These are phyloP conservation scores for Orthosia cruda DNA, from an alignment of 2,888 invertebrate genomes.

Conservation along the genomic window DNA sequence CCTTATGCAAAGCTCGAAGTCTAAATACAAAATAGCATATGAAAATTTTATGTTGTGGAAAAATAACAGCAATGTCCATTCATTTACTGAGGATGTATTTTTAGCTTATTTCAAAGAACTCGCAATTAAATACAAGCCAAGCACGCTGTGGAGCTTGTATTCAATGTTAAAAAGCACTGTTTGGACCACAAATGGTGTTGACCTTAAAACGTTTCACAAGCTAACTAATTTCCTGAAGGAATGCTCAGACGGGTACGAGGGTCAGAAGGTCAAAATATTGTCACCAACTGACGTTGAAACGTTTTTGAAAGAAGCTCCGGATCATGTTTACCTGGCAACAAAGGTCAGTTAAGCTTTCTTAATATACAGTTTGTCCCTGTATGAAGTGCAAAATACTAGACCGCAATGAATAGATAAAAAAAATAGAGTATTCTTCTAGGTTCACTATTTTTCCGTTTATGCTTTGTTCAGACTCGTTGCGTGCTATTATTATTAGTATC, in stretches of 20 bases:
- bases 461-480: background rate
- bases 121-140: slow-evolving; percentile 20
- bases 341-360: slow-evolving; percentile 17
- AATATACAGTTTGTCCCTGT: background rate
- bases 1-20: background rate
- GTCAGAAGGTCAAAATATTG: slow-evolving; percentile 6
- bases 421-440: too few relatives aligned
- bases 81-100: slow-evolving; percentile 31
- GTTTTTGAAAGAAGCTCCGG: slow-evolving; percentile 32
- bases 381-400: background rate
- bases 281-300: slow-evolving; percentile 26
- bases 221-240: slow-evolving; percentile 8
- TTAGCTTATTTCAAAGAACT: slow-evolving; percentile 33
- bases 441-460: background rate
- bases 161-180: slow-evolving; percentile 11
- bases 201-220: slow-evolving; percentile 15
- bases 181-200: slow-evolving; percentile 15
- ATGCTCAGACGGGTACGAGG: background rate
- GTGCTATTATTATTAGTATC: background rate
- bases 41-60: slow-evolving; percentile 32
- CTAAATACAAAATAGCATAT: slow-evolving; percentile 5
- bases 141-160: background rate
- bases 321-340: slow-evolving; percentile 19
- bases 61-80: background rate
- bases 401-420: background rate